Base-by-base conservation (phyloP, 2,797 vertebrate species). In the Sarcophilus harrisii region DNA sequence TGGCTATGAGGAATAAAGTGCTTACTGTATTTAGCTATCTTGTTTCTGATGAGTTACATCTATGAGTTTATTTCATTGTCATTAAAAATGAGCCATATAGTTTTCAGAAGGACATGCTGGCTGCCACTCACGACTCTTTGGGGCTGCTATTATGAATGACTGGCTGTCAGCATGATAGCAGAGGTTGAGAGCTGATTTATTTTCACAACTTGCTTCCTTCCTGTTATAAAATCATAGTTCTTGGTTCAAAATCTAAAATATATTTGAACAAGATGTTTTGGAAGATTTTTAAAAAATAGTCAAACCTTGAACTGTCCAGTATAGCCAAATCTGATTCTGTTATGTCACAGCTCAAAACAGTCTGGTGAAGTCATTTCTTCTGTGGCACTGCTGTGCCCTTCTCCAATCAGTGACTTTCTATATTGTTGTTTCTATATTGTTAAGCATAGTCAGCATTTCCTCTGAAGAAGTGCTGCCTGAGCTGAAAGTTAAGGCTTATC, bases 41-140 rank as follows among this genome's bases (percentile, higher is more conserved):
- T 94, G 18, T 66, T 89, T 60, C 29, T 95, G 58, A 38, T 94
- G 87, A 27, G n/a, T 93, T 90, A 96, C 0, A 13, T 93, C 92
- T 87, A 94, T 58, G n/a, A 9, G 57, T 93, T 16, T 93, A 92
- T 97, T 96, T 94, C 4, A 73, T 87, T 93, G 92, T 57, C 52
- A 92, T 92, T 94, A 73, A 93, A 90, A 96, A 96, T 94, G 95
- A 62, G 94, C 93, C 93, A 90, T 93, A 52, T 45, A 66, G 2
- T 96, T 92, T 95, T 96, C n/a, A 49, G 38, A 87, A 87, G 73
- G 73, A 87, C 73, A 87, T 27, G 73, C 38, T 32, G 92, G 55
- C n/a, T 96, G 92, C 49, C 14, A 93, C 18, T 91, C 38, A 57
- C 45, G 89, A 92, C 28, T 21, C 29, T 45, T 91, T 95, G 94